Base-by-base conservation (phyloP, 2,113 vertebrate genomes). In the Fukomys damarensis region DNA sequence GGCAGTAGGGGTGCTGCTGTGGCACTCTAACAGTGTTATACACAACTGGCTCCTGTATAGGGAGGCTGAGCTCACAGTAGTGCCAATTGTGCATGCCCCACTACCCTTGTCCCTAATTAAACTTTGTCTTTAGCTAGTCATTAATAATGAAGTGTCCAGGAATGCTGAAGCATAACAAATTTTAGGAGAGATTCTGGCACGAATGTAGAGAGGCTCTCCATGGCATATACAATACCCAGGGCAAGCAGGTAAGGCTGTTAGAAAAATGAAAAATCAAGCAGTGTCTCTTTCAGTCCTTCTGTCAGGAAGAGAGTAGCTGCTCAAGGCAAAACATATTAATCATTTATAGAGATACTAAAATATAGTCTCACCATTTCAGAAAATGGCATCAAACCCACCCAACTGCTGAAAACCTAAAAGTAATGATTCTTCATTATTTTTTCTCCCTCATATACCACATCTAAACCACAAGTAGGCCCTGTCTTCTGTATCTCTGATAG, bases 81-180 rank as follows among this genome's bases (percentile, higher is more conserved):
- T 93, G 83, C 89, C 86, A 89, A 46, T 61, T 91, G 81, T 68
- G 22, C 65, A 93, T 68, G 94, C 93, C 86, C 94, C 61, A 46
- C 54, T 92, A 43, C 86, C 91, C 58, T 93, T 66, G 61, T 91
- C 83, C 86, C 92, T 93, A 87, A 95, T 94, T 89, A 93, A 38
- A 95, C 68, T 89, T 90, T 85, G 94, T 92, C 92, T 93, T 93
- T 92, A 96, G 91, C 92, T 96, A 81, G 35, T 95, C 92, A 90
- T 97, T 97, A 96, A 96, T 96, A 95, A 97, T 90, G 86, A 93
- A 96, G 76, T 95, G 43, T 90, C 93, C 95, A 72, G 66, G 66
- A 89, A 96, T 81, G 54, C 24, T 28, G 61, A 83, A 96, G 91
- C 93, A 86, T 91, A 89, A 86, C 74, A 84, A 86, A 72, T 89